Base-by-base conservation (phyloP, 2,888 invertebrate species). In the Polyploca ridens region DNA sequence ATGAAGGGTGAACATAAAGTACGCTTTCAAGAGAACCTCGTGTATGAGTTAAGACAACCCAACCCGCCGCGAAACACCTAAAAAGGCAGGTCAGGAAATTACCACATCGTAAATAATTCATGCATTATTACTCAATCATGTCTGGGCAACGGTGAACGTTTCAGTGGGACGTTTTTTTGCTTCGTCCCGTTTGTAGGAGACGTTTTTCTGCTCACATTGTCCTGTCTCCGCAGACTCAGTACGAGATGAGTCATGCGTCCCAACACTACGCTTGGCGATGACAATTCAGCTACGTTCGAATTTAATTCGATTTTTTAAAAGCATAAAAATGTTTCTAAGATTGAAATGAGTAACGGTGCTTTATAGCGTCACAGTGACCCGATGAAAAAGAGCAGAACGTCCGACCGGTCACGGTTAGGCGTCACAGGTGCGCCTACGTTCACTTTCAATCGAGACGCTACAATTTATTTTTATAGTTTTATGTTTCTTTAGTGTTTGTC, bases 101-200 rank as follows among this genome's bases (percentile, higher is more conserved):
- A 90, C 87, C 89, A 90, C 90, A 87, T 89, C 86, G 90, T 93
- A 90, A 93, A 93, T 93, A 93, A 92, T 93, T 91, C 91, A 90
- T 90, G 82, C 82, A 88, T 88, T 91, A 92, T 91, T 93, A 91
- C 93, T 91, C 87, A 93, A 93, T 92, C 89, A 87, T 86, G 84
- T 80, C 76, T 79, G 72, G 69, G 84, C 86, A 89, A 89, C 88
- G 89, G 90, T 88, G 83, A 83, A 87, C 80, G 76, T 86, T 88
- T 84, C 86, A 87, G 85, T 76, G 76, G 75, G 76, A 72, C 78
- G 73, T 69, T 77, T 87, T 83, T 76, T 73, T 66, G 19, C 54
- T 10, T 68, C 70, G 74, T 79, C 78, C 84, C 83, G 81, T 84
- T 84, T 75, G 80, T 74, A 75, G 65, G 68, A 49, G 76, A 72